phyloP scores from a whole-genome alignment of 1,140 invertebrate genomes.

The Sitodiplosis mosellana region DNA sequence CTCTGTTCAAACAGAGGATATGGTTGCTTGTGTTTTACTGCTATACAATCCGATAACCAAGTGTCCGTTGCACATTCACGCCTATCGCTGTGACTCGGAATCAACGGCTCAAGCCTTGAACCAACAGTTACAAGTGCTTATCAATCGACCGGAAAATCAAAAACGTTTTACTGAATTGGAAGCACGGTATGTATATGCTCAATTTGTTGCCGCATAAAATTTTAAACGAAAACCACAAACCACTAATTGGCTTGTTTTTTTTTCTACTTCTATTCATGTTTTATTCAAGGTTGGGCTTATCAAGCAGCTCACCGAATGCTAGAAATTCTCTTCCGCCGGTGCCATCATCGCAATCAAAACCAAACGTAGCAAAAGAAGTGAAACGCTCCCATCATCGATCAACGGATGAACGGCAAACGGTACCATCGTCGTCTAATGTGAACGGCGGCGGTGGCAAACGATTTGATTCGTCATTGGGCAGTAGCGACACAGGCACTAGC shows the following conservation, averaged over 20 bases:
- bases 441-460: slow-evolving; percentile 29
- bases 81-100: slow-evolving; percentile 85
- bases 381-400: too few relatives aligned
- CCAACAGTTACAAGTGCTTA: slow-evolving; percentile 61
- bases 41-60: slow-evolving; percentile 84
- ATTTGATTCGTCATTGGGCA: slow-evolving; percentile 43
- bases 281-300: too few relatives aligned
- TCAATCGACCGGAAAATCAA: slow-evolving; percentile 70
- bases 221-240: too few relatives aligned
- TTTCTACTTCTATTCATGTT: too few relatives aligned
- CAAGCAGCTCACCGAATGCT: too few relatives aligned
- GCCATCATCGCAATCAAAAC: too few relatives aligned
- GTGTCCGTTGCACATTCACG: slow-evolving; percentile 75
- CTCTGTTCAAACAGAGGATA: slow-evolving; percentile 60
- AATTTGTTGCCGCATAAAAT: too few relatives aligned
- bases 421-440: too few relatives aligned
- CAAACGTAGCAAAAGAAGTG: too few relatives aligned
- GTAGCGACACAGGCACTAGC: slow-evolving; percentile 48
- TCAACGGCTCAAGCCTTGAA: slow-evolving; percentile 76
- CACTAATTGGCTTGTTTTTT: too few relatives aligned
- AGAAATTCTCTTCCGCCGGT: too few relatives aligned
- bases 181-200: slow-evolving; percentile 19
- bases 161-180: slow-evolving; percentile 70
- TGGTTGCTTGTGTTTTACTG: slow-evolving; percentile 76
- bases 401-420: too few relatives aligned